Percentiles rank a stretch among this genome's conserved stretches.
Evolutionary conservation across 2,113 vertebrate genomes (phyloP).

Genomic region (Perognathus longimembris): DNA sequence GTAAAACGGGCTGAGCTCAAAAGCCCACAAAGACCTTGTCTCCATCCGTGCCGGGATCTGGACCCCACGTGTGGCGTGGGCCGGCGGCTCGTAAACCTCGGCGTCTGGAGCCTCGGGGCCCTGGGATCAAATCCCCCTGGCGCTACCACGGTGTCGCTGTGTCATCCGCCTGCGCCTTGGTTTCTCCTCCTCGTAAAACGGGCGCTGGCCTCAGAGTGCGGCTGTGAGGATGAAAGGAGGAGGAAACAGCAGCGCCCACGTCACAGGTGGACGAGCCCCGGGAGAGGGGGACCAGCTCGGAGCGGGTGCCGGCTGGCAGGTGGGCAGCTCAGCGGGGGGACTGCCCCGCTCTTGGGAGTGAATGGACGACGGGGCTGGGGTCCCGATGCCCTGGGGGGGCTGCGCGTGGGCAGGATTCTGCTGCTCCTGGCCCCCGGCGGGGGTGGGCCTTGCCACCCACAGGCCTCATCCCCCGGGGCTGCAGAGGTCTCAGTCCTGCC

Average conservation of each 20-base stretch:
- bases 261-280: not conserved
- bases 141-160: not conserved
- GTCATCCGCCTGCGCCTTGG: not conserved
- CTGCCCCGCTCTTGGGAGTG: not conserved
- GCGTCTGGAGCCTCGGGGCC: not conserved
- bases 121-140: not conserved
- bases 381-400: too few relatives aligned
- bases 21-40: fast-evolving
- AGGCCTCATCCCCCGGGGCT: fast-evolving
- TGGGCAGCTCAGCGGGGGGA: not conserved
- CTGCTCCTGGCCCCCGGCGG: fast-evolving
- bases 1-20: not conserved
- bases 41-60: too few relatives aligned
- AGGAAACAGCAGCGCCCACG: fast-evolving
- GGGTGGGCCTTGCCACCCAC: not conserved
- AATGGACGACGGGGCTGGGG: too few relatives aligned
- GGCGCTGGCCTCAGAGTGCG: not conserved
- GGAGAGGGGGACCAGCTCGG: not conserved
- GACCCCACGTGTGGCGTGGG: fast-evolving
- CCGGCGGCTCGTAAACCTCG: not conserved
- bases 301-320: not conserved
- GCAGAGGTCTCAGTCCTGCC: not conserved
- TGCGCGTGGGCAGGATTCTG: not conserved
- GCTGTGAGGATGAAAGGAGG: not conserved
- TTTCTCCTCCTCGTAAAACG: not conserved